Base-by-base conservation (phyloP, 2,797 vertebrate genomes). In the Hippoglossus hippoglossus region DNA sequence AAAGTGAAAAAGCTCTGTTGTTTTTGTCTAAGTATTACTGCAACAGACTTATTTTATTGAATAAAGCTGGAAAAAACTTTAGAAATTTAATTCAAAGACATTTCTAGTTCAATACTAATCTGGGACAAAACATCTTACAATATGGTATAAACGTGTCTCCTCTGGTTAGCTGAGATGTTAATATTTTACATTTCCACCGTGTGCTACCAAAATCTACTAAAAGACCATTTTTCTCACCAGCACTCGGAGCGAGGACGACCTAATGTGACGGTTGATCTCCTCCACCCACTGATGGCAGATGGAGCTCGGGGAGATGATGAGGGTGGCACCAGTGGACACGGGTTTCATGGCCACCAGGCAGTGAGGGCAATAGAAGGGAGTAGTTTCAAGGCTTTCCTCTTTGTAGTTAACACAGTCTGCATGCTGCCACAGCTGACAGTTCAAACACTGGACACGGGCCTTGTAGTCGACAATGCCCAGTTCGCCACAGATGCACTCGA, bases 241-340 rank as follows among this genome's bases (percentile, higher is more conserved):
- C 67, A 99, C 97, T 47, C 90, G 91, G 71, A 99, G 95, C 3
- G 96, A 98, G 5, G 97, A 96, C 0, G 96, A 98, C 53, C 94
- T 94, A 75, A 99, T 95, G 55, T 99, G 98, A 3, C 96, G 95
- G 77, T 97, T 98, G 90, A 99, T 98, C 89, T 99, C 98, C 82
- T 99, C 98, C 66, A 99, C 97, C 98, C 98, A 99, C 83, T 99
- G 98, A 87, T 99, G 97, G 87, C 98, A 99, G 88, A 99, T 99
- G 80, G 98, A 99, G 91, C 97, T 99, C 0, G 98, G 98, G 1
- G 98, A 99, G 93, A 99, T 98, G 63, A 99, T 99, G 69, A 99
- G 95, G 21, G 98, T 99, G 0, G 98, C 98, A 24, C 97, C 94
- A 1, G 98, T 98, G 56, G 97, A 94, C 63, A 99, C 96, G 0